Evolutionary conservation across 2,888 invertebrate species (phyloP).

Genomic region (Drosophila multiciliata): DNA sequence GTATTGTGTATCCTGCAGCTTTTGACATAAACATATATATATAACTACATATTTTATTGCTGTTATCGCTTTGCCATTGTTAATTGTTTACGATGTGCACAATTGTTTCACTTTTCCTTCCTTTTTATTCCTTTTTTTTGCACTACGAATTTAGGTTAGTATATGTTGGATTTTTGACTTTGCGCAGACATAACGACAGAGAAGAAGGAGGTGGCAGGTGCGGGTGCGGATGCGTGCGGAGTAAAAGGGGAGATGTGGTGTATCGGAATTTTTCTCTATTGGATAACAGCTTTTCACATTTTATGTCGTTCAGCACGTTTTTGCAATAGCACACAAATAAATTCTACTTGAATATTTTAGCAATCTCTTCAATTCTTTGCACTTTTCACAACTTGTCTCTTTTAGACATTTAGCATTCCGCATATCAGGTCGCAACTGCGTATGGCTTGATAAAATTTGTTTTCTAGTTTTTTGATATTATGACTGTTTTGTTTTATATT

Average conservation of each 20-base stretch:
- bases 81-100: conserved; percentile 41
- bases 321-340: conserved; percentile 30
- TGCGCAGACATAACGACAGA: conserved; percentile 48
- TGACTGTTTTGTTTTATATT: neutral
- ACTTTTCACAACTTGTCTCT: conserved; percentile 53
- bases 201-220: conserved; percentile 53
- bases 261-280: conserved; percentile 78
- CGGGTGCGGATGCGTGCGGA: conserved; percentile 37
- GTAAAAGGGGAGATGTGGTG: conserved; percentile 36
- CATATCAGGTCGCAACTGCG: conserved; percentile 27
- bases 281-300: conserved; percentile 68
- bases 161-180: conserved; percentile 49
- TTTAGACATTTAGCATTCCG: conserved; percentile 39
- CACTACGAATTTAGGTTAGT: conserved; percentile 49
- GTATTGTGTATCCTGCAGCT: conserved; percentile 43
- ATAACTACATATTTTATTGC: conserved; percentile 47
- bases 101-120: conserved; percentile 20
- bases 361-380: conserved; percentile 32
- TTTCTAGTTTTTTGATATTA: conserved; percentile 3
- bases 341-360: conserved; percentile 23
- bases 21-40: conserved; percentile 47
- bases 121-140: conserved; percentile 23
- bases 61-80: conserved; percentile 30
- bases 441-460: conserved; percentile 18
- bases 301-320: conserved; percentile 47